Conservation (phyloP, 2,888 invertebrate genomes). For the Julus scanicus region DNA sequence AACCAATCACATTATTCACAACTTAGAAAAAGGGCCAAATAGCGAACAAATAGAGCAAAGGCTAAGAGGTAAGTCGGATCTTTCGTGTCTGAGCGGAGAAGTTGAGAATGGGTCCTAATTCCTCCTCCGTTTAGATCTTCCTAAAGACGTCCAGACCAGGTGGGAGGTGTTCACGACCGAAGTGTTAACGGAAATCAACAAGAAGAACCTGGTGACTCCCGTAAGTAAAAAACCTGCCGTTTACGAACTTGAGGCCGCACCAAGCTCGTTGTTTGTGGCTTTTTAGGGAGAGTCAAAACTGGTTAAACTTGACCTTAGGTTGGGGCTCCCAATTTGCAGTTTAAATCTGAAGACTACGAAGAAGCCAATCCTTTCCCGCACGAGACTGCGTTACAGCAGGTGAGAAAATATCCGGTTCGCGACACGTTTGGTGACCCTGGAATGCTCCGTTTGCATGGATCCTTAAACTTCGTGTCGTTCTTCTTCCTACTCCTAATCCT, state of each 20-base stretch:
- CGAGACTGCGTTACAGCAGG: slow-evolving; percentile 70
- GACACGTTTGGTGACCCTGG: too few species aligned
- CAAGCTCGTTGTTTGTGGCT: slow-evolving; percentile 34
- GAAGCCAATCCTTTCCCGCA: slow-evolving; percentile 70
- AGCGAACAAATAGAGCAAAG: slow-evolving; percentile 65
- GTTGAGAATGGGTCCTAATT: not conserved
- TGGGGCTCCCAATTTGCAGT: slow-evolving; percentile 65
- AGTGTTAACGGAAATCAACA: slow-evolving; percentile 67
- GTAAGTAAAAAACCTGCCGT: slow-evolving; percentile 63
- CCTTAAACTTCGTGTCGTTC: too few species aligned
- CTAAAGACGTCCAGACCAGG: slow-evolving; percentile 65
- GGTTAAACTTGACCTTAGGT: slow-evolving; percentile 61
- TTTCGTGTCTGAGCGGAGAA: not conserved
- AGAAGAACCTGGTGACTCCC: slow-evolving; percentile 66
- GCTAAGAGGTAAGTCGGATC: slow-evolving; percentile 62
- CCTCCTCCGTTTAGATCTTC: slow-evolving; percentile 62
- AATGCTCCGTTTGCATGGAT: too few species aligned
- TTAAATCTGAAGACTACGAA: slow-evolving; percentile 70
- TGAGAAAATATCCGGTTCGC: slow-evolving; percentile 60
- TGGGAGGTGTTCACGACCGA: slow-evolving; percentile 68
- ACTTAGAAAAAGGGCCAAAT: slow-evolving; percentile 66
- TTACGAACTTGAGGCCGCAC: slow-evolving; percentile 23
- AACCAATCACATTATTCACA: slow-evolving; percentile 68
- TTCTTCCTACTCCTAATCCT: too few species aligned
- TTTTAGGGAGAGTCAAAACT: slow-evolving; percentile 27